Evolutionary conservation across 1,140 invertebrate species (phyloP).

Genomic region (Panagrolaimus sp.): DNA sequence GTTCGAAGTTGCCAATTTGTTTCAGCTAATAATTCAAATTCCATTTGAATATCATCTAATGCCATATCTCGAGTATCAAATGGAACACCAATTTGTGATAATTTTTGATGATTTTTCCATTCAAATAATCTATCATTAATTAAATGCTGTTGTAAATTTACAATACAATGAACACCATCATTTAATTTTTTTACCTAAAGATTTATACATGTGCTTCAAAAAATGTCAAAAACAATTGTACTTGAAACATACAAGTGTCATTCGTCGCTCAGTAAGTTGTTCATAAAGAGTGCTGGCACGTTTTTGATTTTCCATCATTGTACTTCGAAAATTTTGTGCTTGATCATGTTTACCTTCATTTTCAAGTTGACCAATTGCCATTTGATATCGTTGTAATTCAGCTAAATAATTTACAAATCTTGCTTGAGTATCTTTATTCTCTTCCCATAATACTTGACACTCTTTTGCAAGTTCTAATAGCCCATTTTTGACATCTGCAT

Average conservation of each 20-base stretch:
- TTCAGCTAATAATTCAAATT: constrained; percentile 57
- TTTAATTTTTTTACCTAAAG: constrained; percentile 52
- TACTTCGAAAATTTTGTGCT: constrained; percentile 29
- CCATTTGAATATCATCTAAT: constrained; percentile 54
- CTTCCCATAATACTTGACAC: constrained; percentile 52
- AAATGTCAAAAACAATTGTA: too few species aligned
- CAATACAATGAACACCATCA: constrained; percentile 49
- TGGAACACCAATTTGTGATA: constrained; percentile 53
- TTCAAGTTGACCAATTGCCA: constrained; percentile 48
- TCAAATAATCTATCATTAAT: constrained; percentile 49
- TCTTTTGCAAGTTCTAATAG: constrained; percentile 45
- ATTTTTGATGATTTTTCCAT: constrained; percentile 56
- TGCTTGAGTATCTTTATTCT: constrained; percentile 53
- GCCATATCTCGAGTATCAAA: constrained; percentile 51
- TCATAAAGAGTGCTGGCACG: constrained; percentile 47
- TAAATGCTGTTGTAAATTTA: constrained; percentile 46
- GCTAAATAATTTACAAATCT: constrained; percentile 53
- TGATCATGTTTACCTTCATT: constrained; percentile 43
- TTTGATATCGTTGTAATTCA: constrained; percentile 50
- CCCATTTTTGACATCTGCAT: constrained; percentile 24
- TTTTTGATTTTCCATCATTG: constrained; percentile 46
- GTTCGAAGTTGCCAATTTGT: constrained; percentile 56
- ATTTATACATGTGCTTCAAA: too few species aligned
- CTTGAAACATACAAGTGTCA: constrained; percentile 40
- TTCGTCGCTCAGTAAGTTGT: constrained; percentile 42